Evolutionary conservation across 2,113 vertebrate genomes (phyloP).

Genomic region (Tragelaphus scriptus): DNA sequence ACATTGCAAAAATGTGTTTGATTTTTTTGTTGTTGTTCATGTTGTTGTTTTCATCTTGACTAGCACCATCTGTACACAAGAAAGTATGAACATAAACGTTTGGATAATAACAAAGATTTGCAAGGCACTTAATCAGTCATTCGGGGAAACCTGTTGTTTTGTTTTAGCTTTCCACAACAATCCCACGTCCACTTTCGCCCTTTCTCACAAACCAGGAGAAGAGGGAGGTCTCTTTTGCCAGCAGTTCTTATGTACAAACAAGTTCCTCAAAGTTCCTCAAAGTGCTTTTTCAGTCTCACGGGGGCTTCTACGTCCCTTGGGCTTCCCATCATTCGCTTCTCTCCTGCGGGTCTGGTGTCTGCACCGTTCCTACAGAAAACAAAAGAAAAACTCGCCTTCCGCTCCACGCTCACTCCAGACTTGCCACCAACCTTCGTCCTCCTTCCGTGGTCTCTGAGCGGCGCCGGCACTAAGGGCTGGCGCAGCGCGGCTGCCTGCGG

Average conservation of each 20-base stretch:
- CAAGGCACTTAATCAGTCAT: slow-evolving; percentile 95
- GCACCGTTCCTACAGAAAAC: slow-evolving; percentile 49
- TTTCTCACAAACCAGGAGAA: slow-evolving; percentile 58
- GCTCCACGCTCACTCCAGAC: slow-evolving; percentile 74
- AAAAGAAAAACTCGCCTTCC: slow-evolving; percentile 64
- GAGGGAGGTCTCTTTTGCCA: slow-evolving; percentile 71
- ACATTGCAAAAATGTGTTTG: slow-evolving; percentile 77
- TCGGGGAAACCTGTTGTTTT: slow-evolving; percentile 75
- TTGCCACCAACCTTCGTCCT: slow-evolving; percentile 82
- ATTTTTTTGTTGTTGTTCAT: slow-evolving; percentile 65
- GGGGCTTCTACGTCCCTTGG: slow-evolving; percentile 72
- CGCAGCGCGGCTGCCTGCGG: not conserved
- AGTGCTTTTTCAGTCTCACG: slow-evolving; percentile 85
- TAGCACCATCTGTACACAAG: slow-evolving; percentile 95
- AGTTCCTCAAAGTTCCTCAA: slow-evolving; percentile 82
- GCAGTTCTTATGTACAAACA: slow-evolving; percentile 81
- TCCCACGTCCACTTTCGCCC: slow-evolving; percentile 68
- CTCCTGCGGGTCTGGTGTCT: slow-evolving; percentile 13
- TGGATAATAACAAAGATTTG: slow-evolving; percentile 88
- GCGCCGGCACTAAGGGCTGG: slow-evolving; percentile 38
- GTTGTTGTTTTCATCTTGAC: slow-evolving; percentile 76
- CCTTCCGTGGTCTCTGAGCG: slow-evolving; percentile 77
- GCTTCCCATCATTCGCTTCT: slow-evolving; percentile 59
- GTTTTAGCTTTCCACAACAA: slow-evolving; percentile 68
- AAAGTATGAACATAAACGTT: slow-evolving; percentile 85